A percentile compares a stretch with the other conserved stretches of the same genome.
phyloP scores from a whole-genome alignment of 1,140 invertebrate genomes.

The Camponotus pennsylvanicus region DNA sequence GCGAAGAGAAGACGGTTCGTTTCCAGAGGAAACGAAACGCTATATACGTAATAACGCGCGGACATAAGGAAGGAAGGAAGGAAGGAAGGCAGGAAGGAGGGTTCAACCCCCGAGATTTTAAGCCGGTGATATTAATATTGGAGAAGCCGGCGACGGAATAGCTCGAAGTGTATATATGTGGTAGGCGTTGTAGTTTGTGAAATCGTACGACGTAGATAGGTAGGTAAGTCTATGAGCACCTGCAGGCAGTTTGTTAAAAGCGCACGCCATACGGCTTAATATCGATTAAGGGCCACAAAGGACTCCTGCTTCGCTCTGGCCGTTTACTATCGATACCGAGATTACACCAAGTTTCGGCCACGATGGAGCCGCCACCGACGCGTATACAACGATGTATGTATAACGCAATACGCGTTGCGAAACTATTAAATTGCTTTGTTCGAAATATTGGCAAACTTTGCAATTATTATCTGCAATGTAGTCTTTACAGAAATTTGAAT shows the following conservation, averaged over 20 bases:
- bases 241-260: constrained; percentile 69
- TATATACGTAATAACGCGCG: constrained; percentile 34
- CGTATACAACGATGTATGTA: not conserved
- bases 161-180: not conserved
- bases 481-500: constrained; percentile 9
- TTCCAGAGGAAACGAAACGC: not conserved
- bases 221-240: constrained; percentile 8
- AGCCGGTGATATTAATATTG: constrained; percentile 68
- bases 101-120: constrained; percentile 55
- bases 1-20: not conserved
- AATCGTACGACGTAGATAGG: constrained; percentile 14
- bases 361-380: not conserved
- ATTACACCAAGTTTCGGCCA: constrained; percentile 49
- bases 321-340: constrained; percentile 38
- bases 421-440: constrained; percentile 19
- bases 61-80: constrained; percentile 21
- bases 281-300: constrained; percentile 70
- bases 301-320: constrained; percentile 25
- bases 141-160: not conserved
- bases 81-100: constrained; percentile 11
- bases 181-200: not conserved
- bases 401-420: constrained; percentile 4
- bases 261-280: constrained; percentile 53
- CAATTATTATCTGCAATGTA: constrained; percentile 7
- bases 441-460: constrained; percentile 29